Conservation (phyloP, 1,140 invertebrate species). For the Pogonus chalceus region DNA sequence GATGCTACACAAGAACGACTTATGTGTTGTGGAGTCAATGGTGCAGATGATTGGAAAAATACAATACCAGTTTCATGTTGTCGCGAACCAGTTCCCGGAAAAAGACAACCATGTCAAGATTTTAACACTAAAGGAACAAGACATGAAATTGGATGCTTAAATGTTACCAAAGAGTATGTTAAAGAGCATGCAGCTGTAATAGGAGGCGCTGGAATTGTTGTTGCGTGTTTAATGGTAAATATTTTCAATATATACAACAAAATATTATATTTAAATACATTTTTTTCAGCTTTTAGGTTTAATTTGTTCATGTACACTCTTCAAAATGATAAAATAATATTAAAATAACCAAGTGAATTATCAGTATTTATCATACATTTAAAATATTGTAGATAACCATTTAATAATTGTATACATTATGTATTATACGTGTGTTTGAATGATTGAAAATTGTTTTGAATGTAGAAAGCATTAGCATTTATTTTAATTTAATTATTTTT, state of each 20-base stretch:
- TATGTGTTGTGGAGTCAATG: slow-evolving; percentile 72
- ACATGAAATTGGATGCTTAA: slow-evolving; percentile 58
- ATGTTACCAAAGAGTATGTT: slow-evolving; percentile 57
- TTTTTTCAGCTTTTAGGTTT: slow-evolving; percentile 55
- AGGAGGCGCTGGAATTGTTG: slow-evolving; percentile 67
- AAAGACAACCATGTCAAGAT: slow-evolving; percentile 52
- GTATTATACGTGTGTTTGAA: too few relatives aligned
- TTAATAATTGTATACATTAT: too few relatives aligned
- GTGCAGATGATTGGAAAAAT: slow-evolving; percentile 63
- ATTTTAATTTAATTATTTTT: too few relatives aligned
- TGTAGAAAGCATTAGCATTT: too few relatives aligned
- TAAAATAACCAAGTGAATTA: not conserved
- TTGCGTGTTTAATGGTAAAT: slow-evolving; percentile 70
- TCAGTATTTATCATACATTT: too few relatives aligned
- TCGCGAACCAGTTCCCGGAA: slow-evolving; percentile 50
- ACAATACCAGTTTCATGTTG: slow-evolving; percentile 72
- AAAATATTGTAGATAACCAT: too few relatives aligned
- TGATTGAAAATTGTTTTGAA: too few relatives aligned
- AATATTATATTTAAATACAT: slow-evolving; percentile 13
- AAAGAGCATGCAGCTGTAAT: slow-evolving; percentile 68
- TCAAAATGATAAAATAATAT: slow-evolving; percentile 58
- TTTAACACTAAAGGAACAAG: slow-evolving; percentile 32
- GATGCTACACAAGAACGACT: slow-evolving; percentile 69
- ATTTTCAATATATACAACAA: slow-evolving; percentile 7
- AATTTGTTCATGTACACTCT: slow-evolving; percentile 60